These are phyloP conservation scores for Chiroxiphia lanceolata DNA, from an alignment of 2,797 vertebrate species.

Conservation along the genomic window DNA sequence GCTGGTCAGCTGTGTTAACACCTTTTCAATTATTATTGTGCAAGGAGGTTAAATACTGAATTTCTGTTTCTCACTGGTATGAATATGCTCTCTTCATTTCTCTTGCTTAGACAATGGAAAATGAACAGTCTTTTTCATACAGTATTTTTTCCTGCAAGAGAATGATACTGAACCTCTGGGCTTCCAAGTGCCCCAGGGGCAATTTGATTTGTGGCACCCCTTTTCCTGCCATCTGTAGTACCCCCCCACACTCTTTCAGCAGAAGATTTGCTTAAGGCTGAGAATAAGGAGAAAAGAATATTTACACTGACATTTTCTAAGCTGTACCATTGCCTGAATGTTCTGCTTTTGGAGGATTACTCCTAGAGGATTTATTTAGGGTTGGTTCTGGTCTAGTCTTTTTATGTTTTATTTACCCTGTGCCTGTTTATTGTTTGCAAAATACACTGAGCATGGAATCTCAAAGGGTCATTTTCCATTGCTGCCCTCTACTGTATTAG, in stretches of 20 bases:
- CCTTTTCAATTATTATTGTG: neutral
- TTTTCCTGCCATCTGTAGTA: neutral
- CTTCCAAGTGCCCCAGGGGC: neutral
- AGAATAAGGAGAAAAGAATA: slow-evolving; percentile 9
- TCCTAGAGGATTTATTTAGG: slow-evolving; percentile 41
- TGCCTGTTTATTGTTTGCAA: slow-evolving; percentile 36
- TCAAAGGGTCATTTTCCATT: slow-evolving; percentile 38
- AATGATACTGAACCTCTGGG: neutral
- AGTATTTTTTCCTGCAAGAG: neutral
- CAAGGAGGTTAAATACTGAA: neutral
- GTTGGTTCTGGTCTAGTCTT: slow-evolving; percentile 26
- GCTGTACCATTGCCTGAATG: neutral
- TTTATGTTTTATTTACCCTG: slow-evolving; percentile 54
- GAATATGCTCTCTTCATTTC: neutral
- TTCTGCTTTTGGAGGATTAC: slow-evolving; percentile 27
- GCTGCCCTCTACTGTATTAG: slow-evolving; percentile 29
- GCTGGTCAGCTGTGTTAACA: neutral
- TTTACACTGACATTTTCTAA: slow-evolving; percentile 12
- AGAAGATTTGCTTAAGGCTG: slow-evolving; percentile 13
- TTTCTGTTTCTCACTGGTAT: neutral
- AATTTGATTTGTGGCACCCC: neutral
- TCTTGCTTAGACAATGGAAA: neutral
- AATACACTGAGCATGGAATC: slow-evolving; percentile 18
- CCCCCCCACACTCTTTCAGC: neutral
- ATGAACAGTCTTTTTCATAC: neutral